These are phyloP conservation scores for Euplagia quadripunctaria DNA, from an alignment of 2,888 invertebrate genomes.

Conservation along the genomic window DNA sequence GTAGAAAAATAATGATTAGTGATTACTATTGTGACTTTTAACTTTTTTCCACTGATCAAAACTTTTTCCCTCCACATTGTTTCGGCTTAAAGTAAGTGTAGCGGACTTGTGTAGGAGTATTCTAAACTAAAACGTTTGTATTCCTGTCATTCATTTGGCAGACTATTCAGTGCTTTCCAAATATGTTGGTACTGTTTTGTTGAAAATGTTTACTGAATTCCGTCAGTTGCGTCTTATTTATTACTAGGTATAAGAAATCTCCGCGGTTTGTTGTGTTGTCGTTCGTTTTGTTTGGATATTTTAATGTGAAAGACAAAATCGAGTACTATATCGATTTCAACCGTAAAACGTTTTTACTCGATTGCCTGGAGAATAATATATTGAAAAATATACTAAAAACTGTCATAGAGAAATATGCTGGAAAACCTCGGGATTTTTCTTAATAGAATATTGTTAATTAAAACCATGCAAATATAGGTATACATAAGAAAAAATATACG, in stretches of 20 bases:
- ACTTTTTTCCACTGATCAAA: no score
- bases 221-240: conserved; percentile 1
- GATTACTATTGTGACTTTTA: no score
- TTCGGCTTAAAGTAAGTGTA: not conserved
- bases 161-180: not conserved
- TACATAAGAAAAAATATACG: no score
- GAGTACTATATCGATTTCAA: not conserved
- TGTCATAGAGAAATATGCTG: not conserved
- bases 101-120: not conserved
- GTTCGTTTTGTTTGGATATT: not conserved
- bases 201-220: not conserved
- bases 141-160: not conserved
- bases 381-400: not conserved
- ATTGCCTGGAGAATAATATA: not conserved
- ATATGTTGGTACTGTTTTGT: not conserved
- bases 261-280: no score
- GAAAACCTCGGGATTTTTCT: not conserved
- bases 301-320: not conserved
- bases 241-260: not conserved
- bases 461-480: no score
- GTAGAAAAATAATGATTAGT: no score
- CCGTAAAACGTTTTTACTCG: not conserved
- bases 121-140: not conserved
- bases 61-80: not conserved
- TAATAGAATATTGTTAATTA: no score